Evolutionary conservation across 2,888 invertebrate species (phyloP).

Genomic region (Drosophila diplacantha): DNA sequence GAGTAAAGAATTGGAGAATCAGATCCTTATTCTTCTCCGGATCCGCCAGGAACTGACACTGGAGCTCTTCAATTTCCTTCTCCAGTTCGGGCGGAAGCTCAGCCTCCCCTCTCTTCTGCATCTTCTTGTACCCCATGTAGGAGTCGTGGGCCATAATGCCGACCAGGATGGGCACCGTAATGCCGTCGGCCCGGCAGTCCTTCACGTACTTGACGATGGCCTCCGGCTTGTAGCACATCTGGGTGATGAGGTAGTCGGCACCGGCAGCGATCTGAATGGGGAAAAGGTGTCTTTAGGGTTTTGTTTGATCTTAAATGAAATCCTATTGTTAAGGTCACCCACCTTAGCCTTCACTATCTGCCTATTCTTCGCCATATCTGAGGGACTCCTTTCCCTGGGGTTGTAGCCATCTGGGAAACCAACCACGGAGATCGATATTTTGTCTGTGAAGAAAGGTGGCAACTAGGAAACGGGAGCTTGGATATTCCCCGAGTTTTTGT

Average conservation of each 20-base stretch:
- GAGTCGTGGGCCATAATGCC: slow-evolving; percentile 83
- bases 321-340: too few species aligned
- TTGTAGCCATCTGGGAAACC: slow-evolving; percentile 89
- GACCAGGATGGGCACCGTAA: slow-evolving; percentile 87
- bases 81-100: slow-evolving; percentile 38
- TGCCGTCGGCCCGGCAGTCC: slow-evolving; percentile 83
- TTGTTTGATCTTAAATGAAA: too few species aligned
- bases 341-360: slow-evolving; percentile 84
- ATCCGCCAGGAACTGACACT: slow-evolving; percentile 14
- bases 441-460: slow-evolving; percentile 47
- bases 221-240: slow-evolving; percentile 86
- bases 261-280: slow-evolving; percentile 82
- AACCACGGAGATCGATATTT: slow-evolving; percentile 87
- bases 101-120: slow-evolving; percentile 55
- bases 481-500: too few species aligned
- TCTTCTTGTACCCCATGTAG: slow-evolving; percentile 37
- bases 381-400: slow-evolving; percentile 57
- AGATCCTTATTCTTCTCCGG: slow-evolving; percentile 20
- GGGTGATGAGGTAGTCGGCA: slow-evolving; percentile 91
- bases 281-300: neutral
- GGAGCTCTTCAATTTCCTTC: slow-evolving; percentile 31
- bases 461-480: neutral
- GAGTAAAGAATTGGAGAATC: slow-evolving; percentile 51
- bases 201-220: slow-evolving; percentile 82
- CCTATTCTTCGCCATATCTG: slow-evolving; percentile 80